Base-by-base conservation (phyloP, 2,888 invertebrate species). In the Hymenopus coronatus region DNA sequence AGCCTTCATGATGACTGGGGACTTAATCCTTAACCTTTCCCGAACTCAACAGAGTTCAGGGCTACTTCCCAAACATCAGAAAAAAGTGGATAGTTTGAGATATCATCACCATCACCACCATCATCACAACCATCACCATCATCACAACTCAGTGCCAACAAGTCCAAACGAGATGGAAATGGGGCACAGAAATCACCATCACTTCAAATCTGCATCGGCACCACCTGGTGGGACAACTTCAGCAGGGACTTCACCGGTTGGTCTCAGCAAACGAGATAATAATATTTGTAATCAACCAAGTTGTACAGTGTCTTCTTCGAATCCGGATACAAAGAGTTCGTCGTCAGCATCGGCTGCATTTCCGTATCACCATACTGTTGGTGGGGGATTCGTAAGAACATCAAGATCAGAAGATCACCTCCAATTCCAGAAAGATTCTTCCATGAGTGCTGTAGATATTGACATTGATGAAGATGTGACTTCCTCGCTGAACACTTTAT, bases 1-100 rank as follows among this genome's bases (percentile, higher is more conserved):
- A 94, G 97, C 98, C 89, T 99, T 98, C 95, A 97, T 98, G 96
- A 99, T 99, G 99, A 99, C 99, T 54, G 99, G 99, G 85, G 98
- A 99, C 94, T 96, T 98, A 92, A 98, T 99, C 93, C 95, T 99
- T 91, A 98, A 98, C 94, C 96, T 98, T 91, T 98, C 98, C 90
- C 94, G 97, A 91, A 97, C 97, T 90, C 97, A 97, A 91, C 96
- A 96, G 92, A 95, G 95, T 91, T 94, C 94, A 91, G 94, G 94
- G 91, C 93, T 96, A 90, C 93, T 96, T 89, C 95, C 96, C 88
- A 95, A 95, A 92, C 93, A 94, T 91, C 94, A 95, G 92, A 95
- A 94, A 92, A 95, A 95, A 92, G 94, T 95, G 84, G 89, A 90
- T 85, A 89, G 89, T 87, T 84, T 89, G 83, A 83, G 89, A 82